phyloP scores from a whole-genome alignment of 30 jellyfish, hydroid and myxozoan genomes.

The Cassiopea andromeda region DNA sequence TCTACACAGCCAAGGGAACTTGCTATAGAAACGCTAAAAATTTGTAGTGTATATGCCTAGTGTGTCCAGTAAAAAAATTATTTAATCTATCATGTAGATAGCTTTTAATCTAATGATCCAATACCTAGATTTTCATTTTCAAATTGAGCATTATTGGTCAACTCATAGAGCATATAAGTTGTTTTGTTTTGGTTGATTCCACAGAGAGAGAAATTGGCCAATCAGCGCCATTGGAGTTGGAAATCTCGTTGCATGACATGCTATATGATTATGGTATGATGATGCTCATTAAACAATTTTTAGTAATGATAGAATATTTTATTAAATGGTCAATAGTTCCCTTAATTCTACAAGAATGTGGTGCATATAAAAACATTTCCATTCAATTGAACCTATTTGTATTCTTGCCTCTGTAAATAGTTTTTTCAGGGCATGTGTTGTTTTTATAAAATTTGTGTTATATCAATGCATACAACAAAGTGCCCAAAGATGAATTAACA shows the following conservation, averaged over 20 bases:
- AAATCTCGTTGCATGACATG: slow-evolving; percentile 32
- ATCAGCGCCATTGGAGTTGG: slow-evolving; percentile 55
- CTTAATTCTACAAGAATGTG: background rate
- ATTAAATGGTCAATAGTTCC: too few species aligned
- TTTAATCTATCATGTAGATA: background rate
- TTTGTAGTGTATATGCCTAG: too few species aligned
- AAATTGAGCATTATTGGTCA: background rate
- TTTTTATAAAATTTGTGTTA: too few species aligned
- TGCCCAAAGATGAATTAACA: too few species aligned
- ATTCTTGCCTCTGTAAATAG: background rate
- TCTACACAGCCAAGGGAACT: too few species aligned
- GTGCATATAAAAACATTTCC: background rate
- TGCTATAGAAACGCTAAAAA: too few species aligned
- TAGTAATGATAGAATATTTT: background rate
- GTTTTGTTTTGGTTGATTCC: background rate
- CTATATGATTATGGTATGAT: slow-evolving; percentile 22
- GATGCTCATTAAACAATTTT: background rate
- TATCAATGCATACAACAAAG: too few species aligned
- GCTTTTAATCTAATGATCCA: background rate
- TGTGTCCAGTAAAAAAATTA: too few species aligned
- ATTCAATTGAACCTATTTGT: too few species aligned
- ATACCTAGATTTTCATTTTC: background rate
- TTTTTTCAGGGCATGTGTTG: background rate
- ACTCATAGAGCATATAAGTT: background rate
- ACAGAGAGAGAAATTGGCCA: slow-evolving; percentile 49